phyloP scores from a whole-genome alignment of 64 coral and sea anemone genomes.

The Pachyseris speciosa region DNA sequence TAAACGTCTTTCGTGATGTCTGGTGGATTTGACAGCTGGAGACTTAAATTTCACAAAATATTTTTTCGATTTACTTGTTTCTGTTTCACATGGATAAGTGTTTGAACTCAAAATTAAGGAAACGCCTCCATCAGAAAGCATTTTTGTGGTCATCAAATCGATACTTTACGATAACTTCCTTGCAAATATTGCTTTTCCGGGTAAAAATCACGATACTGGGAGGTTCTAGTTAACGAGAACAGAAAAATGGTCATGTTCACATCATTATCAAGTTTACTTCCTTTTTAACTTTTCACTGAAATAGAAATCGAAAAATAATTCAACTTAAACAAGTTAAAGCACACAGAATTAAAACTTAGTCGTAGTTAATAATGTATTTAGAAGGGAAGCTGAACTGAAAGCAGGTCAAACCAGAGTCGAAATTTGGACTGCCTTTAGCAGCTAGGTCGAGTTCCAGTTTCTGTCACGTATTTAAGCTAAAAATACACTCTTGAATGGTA shows the following conservation, averaged over 20 bases:
- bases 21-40: too few relatives aligned
- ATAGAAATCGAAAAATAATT: neutral
- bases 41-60: neutral
- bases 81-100: neutral
- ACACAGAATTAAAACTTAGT: too few relatives aligned
- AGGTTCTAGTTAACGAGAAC: neutral
- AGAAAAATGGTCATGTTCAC: too few relatives aligned
- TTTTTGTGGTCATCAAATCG: neutral
- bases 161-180: neutral
- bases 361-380: too few relatives aligned
- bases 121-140: neutral
- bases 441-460: neutral
- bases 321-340: neutral
- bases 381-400: too few relatives aligned
- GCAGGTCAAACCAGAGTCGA: too few relatives aligned
- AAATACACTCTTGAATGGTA: neutral
- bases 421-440: too few relatives aligned
- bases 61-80: neutral
- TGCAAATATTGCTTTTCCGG: neutral
- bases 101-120: neutral
- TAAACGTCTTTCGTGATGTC: too few relatives aligned
- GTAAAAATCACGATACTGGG: slow-evolving; percentile 3
- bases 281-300: too few relatives aligned
- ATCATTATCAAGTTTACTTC: too few relatives aligned
- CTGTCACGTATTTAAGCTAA: neutral